Percentiles rank a stretch among this genome's conserved stretches.
These are phyloP conservation scores for Alcis repandata DNA, from an alignment of 2,888 invertebrate genomes.

Conservation along the genomic window DNA sequence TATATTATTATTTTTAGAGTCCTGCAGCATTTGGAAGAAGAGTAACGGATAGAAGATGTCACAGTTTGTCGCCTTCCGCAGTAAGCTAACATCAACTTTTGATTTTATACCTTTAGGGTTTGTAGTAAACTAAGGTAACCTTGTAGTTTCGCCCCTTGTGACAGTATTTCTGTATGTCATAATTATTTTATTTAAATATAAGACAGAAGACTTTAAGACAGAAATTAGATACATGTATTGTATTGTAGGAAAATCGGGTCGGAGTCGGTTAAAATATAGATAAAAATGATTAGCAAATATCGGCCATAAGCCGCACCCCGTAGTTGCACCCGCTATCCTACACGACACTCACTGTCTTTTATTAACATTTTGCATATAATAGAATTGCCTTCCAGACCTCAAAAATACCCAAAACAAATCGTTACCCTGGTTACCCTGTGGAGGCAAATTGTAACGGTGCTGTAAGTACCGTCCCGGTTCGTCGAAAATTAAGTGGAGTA, in stretches of 20 bases:
- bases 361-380: not conserved
- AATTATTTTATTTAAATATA: not conserved
- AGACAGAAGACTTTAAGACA: not conserved
- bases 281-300: too few relatives aligned
- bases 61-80: slow-evolving; percentile 66
- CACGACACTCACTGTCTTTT: too few relatives aligned
- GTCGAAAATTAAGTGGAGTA: not conserved
- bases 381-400: not conserved
- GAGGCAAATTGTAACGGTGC: not conserved
- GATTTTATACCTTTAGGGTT: not conserved
- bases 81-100: slow-evolving; percentile 55
- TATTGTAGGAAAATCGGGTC: not conserved
- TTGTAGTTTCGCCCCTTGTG: not conserved
- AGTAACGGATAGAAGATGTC: slow-evolving; percentile 61
- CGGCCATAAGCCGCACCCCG: too few relatives aligned
- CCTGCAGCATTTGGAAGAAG: slow-evolving; percentile 47
- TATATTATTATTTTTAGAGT: slow-evolving; percentile 48
- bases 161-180: not conserved
- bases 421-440: not conserved
- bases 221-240: not conserved
- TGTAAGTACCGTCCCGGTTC: not conserved
- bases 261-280: too few relatives aligned
- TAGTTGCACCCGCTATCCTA: too few relatives aligned
- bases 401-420: not conserved
- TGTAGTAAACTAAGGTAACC: not conserved